Base-by-base conservation (phyloP, 1,140 invertebrate species). In the Ylistrum balloti region DNA sequence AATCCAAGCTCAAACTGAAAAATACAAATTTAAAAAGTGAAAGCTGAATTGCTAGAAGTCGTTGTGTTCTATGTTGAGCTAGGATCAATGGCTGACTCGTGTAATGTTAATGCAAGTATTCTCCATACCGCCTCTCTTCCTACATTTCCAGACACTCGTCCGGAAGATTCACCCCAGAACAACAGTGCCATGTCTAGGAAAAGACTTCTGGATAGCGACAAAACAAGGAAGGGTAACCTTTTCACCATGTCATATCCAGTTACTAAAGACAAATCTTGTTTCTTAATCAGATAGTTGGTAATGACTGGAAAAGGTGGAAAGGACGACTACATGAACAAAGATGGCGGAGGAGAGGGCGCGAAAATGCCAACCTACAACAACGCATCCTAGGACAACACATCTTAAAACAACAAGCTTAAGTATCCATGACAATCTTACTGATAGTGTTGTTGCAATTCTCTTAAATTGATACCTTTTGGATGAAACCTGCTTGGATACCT, bases 271-370 rank as follows among this genome's bases (percentile, higher is more conserved):
- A 28, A 28, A 5, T 3, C 20, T 56, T n/a, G 56, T 45, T 17
- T n/a, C n/a, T n/a, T 45, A n/a, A 9, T 74, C 56, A 74, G 56
- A 74, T 2, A 28, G 22, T 38, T 38, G 35, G 35, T 13, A 38
- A 38, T 13, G 13, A 74, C 0, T n/a, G 17, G 56, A 28, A 17
- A 48, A 28, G n/a, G n/a, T n/a, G n/a, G n/a, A 22, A 11, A 74
- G 22, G 56, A 74, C 3, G 56, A 74, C 56, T 28, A 74, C 56
- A n/a, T 3, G 56, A 74, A 74, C 56, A 74, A 74, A 74, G 56
- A 74, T 74, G 56, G 56, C 56, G 56, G 56, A 74, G 56, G 56
- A 5, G 56, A 74, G 56, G 56, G 56, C 56, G 56, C 56, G 56
- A 74, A 74, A 74, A n/a, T 28, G 56, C n/a, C 56, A 74, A 17